Base-by-base conservation (phyloP, 2,797 vertebrate species). In the Morus bassanus region DNA sequence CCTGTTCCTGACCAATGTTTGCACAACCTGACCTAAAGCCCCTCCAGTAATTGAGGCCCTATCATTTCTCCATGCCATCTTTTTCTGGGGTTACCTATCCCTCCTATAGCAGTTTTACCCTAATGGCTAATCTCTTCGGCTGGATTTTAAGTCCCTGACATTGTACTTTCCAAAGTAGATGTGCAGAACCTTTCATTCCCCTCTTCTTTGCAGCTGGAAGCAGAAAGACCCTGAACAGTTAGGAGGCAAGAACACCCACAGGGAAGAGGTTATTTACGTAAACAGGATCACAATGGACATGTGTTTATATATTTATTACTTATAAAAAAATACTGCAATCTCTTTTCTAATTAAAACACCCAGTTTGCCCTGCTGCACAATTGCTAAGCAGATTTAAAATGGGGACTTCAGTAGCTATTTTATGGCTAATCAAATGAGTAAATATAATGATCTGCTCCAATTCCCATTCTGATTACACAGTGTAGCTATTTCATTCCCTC, bases 361-460 rank as follows among this genome's bases (percentile, higher is more conserved):
- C 82, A 92, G 91, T 96, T 92, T 92, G 91, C 91, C 91, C 91
- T 94, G 93, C 85, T 93, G 95, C 95, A 96, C 93, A 97, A 98
- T 93, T 96, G 96, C 91, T 92, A 93, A 95, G 91, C 84, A 98
- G 96, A 97, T 95, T 96, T 91, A 92, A 97, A 96, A 96, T 80
- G 88, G 92, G 95, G 95, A 95, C 94, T 92, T 94, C 89, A 94
- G 93, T 76, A 96, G 96, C 84, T 96, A 95, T 97, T 96, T 98
- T 97, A 97, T 90, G 46, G 97, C 97, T 98, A 97, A 97, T 95
- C 98, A 98, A 98, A 98, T 95, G 95, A 97, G 96, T 97, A 97
- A 97, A 97, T 94, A 95, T 91, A 97, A 97, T 97, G 97, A 98
- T 98, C 97, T 97, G 97, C 97, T 97, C 94, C 97, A 97, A 96